phyloP scores from a whole-genome alignment of 2,888 invertebrate species.

The Eupithecia pulchellata region DNA sequence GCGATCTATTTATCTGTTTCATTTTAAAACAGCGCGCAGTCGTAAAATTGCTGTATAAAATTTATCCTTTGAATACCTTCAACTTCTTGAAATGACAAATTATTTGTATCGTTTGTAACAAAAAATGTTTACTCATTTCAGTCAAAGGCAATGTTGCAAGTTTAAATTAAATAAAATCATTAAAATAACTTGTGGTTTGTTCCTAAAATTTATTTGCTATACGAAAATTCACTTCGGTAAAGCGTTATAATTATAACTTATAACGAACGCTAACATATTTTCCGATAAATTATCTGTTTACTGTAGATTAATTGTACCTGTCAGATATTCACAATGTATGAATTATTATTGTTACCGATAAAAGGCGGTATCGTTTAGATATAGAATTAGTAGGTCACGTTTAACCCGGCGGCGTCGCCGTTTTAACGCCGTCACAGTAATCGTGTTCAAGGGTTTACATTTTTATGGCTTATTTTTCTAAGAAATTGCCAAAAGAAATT shows the following conservation, averaged over 20 bases:
- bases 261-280: background rate
- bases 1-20: too few relatives aligned
- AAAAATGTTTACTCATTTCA: too few relatives aligned
- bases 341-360: conserved; percentile 18
- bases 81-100: too few relatives aligned
- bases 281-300: background rate
- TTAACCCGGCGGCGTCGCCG: background rate
- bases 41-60: too few relatives aligned
- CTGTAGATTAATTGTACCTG: background rate
- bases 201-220: background rate
- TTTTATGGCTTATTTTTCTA: background rate
- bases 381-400: conserved; percentile 2
- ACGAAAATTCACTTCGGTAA: background rate
- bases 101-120: too few relatives aligned
- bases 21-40: too few relatives aligned
- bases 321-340: conserved; percentile 2
- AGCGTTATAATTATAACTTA: background rate
- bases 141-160: background rate
- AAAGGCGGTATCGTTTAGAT: background rate
- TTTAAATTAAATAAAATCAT: background rate
- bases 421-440: background rate
- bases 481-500: too few relatives aligned
- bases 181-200: background rate
- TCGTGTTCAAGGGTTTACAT: background rate
- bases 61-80: too few relatives aligned